These are phyloP conservation scores for Hirtodrosophila histrioides DNA, from an alignment of 2,888 invertebrate genomes.

Conservation along the genomic window DNA sequence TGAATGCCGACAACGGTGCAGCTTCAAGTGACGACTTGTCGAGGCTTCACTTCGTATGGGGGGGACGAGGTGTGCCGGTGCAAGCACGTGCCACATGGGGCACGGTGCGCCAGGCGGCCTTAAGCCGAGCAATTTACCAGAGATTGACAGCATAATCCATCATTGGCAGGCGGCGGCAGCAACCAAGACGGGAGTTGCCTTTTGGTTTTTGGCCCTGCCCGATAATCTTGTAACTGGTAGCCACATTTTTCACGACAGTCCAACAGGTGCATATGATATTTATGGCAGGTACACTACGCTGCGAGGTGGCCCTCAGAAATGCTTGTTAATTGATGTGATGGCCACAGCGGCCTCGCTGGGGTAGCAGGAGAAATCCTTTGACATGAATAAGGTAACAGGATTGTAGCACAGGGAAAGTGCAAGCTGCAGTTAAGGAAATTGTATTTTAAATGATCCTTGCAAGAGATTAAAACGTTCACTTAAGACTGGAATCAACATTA, in stretches of 20 bases:
- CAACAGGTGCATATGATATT: conserved; percentile 67
- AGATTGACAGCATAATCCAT: conserved; percentile 79
- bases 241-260: conserved; percentile 44
- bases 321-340: conserved; percentile 42
- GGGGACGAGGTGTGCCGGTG: conserved; percentile 10
- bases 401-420: conserved; percentile 12
- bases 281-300: conserved; percentile 40
- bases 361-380: conserved; percentile 21
- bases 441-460: neutral
- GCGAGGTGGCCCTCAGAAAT: conserved; percentile 32
- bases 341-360: neutral
- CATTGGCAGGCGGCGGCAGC: conserved; percentile 48
- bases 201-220: too few species aligned
- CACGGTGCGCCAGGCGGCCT: conserved; percentile 60
- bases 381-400: conserved; percentile 6
- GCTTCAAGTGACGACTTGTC: conserved; percentile 70
- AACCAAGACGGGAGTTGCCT: conserved; percentile 6
- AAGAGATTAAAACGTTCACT: too few species aligned
- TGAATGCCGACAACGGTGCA: conserved; percentile 66
- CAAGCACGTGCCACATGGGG: conserved; percentile 53
- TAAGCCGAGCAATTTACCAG: conserved; percentile 74
- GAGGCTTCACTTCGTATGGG: conserved; percentile 29
- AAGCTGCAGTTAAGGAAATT: neutral
- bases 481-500: too few species aligned
- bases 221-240: conserved; percentile 57